These are phyloP conservation scores for Polypedilum pembai DNA, from an alignment of 1,140 invertebrate species.

Conservation along the genomic window DNA sequence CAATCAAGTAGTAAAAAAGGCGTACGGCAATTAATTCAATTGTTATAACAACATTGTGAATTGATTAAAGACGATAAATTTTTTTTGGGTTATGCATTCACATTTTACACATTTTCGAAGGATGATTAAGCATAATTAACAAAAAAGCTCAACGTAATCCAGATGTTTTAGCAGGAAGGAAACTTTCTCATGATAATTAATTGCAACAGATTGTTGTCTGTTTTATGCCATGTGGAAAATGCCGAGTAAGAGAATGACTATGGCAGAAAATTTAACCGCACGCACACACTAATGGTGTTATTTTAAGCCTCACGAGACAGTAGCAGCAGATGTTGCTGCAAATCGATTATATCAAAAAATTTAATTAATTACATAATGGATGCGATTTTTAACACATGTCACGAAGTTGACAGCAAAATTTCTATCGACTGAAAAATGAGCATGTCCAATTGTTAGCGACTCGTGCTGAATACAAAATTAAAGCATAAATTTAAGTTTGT, in stretches of 20 bases:
- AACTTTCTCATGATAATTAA: constrained; percentile 3
- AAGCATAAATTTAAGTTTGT: too few relatives aligned
- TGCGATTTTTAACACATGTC: too few relatives aligned
- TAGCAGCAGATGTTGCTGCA: too few relatives aligned
- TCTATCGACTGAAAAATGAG: too few relatives aligned
- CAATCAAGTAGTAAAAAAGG: neutral
- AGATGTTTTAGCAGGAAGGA: neutral
- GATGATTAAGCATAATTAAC: neutral
- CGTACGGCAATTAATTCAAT: constrained; percentile 9
- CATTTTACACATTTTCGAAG: neutral
- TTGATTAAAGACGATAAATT: constrained; percentile 7
- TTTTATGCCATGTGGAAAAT: neutral
- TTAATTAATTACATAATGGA: too few relatives aligned
- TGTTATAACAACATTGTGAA: constrained; percentile 6
- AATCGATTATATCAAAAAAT: too few relatives aligned
- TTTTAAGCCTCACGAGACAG: too few relatives aligned
- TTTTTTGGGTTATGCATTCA: neutral
- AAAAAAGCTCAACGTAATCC: neutral
- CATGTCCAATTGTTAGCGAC: too few relatives aligned
- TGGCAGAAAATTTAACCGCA: neutral
- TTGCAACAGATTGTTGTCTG: neutral
- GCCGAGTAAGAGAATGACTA: neutral
- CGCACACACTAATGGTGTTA: too few relatives aligned
- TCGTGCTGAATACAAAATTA: too few relatives aligned
- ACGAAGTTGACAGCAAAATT: too few relatives aligned